A percentile compares a stretch with the other conserved stretches of the same genome.
phyloP scores from a whole-genome alignment of 2,888 invertebrate species.

The Crossocerus cetratus region DNA sequence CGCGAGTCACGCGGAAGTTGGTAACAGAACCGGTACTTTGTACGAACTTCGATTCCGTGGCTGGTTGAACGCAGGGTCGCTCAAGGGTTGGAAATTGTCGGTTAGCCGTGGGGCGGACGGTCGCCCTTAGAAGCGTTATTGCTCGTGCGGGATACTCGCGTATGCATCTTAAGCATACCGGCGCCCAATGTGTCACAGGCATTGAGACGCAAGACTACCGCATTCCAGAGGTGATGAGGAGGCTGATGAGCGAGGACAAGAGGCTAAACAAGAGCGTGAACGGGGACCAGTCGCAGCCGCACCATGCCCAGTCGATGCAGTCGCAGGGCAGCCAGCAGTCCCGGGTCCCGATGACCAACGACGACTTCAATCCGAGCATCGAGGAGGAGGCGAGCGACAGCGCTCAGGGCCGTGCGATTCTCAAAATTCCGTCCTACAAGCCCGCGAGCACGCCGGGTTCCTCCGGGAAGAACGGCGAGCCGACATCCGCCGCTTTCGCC shows the following conservation, averaged over 20 bases:
- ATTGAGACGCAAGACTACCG: slow-evolving; percentile 75
- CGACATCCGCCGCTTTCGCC: slow-evolving; percentile 67
- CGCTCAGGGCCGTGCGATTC: slow-evolving; percentile 82
- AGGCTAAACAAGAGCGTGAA: slow-evolving; percentile 74
- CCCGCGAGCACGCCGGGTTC: slow-evolving; percentile 78
- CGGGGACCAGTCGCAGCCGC: slow-evolving; percentile 71
- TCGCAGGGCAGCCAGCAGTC: slow-evolving; percentile 63
- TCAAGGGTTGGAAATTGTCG: no score
- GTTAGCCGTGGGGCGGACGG: no score
- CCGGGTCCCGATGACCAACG: slow-evolving; percentile 77
- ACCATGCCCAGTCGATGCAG: slow-evolving; percentile 65
- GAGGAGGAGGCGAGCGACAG: slow-evolving; percentile 76
- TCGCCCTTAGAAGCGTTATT: no score
- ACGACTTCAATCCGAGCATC: slow-evolving; percentile 75
- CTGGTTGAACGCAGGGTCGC: no score
- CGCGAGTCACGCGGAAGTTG: no score
- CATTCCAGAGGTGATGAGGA: slow-evolving; percentile 80
- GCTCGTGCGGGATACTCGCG: neutral
- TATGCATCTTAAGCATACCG: neutral
- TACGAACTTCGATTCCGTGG: no score
- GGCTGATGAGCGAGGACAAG: slow-evolving; percentile 80
- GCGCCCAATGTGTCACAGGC: slow-evolving; percentile 53
- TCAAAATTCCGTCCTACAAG: slow-evolving; percentile 95
- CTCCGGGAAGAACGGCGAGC: slow-evolving; percentile 73
- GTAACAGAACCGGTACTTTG: no score